Percentiles rank a stretch among this genome's conserved stretches.
Evolutionary conservation across 2,888 invertebrate genomes (phyloP).

Genomic region (Sarcophaga caerulescens): DNA sequence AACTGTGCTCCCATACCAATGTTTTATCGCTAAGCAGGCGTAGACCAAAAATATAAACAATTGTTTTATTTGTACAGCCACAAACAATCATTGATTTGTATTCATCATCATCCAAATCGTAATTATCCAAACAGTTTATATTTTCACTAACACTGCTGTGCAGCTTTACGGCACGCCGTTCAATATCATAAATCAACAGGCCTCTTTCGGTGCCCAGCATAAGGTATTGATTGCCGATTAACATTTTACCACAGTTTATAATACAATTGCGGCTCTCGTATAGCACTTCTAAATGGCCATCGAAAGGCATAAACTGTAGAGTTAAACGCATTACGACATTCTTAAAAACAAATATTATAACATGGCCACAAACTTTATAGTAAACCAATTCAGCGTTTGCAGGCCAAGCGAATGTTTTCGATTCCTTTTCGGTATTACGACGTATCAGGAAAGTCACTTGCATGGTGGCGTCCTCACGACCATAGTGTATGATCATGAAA

Average conservation of each 20-base stretch:
- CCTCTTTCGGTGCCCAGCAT: slow-evolving; percentile 79
- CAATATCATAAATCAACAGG: slow-evolving; percentile 76
- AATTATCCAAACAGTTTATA: slow-evolving; percentile 77
- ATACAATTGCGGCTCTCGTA: slow-evolving; percentile 66
- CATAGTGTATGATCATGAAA: slow-evolving; percentile 73
- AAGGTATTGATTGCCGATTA: slow-evolving; percentile 75
- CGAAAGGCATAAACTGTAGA: slow-evolving; percentile 58
- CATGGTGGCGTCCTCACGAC: slow-evolving; percentile 67
- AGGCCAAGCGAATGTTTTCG: slow-evolving; percentile 71
- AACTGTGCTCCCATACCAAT: slow-evolving; percentile 76
- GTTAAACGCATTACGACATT: slow-evolving; percentile 62
- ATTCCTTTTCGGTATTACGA: slow-evolving; percentile 70
- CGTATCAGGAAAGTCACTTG: slow-evolving; percentile 73
- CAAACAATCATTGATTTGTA: slow-evolving; percentile 79
- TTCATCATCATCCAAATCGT: slow-evolving; percentile 73
- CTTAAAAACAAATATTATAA: slow-evolving; percentile 69
- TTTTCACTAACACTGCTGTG: slow-evolving; percentile 78
- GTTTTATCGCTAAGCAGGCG: slow-evolving; percentile 68
- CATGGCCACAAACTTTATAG: slow-evolving; percentile 57
- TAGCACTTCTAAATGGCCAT: slow-evolving; percentile 69
- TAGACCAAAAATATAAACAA: slow-evolving; percentile 77
- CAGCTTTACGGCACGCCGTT: slow-evolving; percentile 71
- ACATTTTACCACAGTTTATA: slow-evolving; percentile 76
- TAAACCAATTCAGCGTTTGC: slow-evolving; percentile 66
- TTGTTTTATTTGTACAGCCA: slow-evolving; percentile 74